Conservation (phyloP, 2,888 invertebrate genomes). For the Monoplex corrugatus region DNA sequence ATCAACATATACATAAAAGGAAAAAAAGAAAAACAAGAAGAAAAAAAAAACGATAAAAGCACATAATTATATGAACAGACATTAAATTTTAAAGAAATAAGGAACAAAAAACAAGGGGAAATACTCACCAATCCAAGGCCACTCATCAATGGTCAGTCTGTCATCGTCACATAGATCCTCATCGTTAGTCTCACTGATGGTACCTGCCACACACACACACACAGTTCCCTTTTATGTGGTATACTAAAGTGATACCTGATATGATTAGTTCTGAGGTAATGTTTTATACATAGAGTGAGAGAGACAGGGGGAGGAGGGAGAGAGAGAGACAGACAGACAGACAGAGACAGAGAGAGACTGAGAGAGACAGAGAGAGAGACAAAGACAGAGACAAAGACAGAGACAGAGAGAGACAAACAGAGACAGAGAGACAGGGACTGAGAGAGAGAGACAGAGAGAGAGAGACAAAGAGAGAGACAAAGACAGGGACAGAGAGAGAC, state of each 20-base stretch:
- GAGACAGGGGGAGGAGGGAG: background rate
- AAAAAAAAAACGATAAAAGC: background rate
- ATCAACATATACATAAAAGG: background rate
- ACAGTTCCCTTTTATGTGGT: too few relatives aligned
- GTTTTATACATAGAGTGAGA: background rate
- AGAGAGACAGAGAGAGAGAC: too few relatives aligned
- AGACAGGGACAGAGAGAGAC: too few relatives aligned
- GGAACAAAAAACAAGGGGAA: background rate
- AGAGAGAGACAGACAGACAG: background rate
- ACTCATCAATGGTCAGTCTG: constrained; percentile 68
- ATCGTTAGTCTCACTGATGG: constrained; percentile 64
- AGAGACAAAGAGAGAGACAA: background rate
- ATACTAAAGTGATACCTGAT: too few relatives aligned
- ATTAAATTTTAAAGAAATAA: background rate
- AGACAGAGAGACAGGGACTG: background rate
- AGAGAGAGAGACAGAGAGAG: background rate
- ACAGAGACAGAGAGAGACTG: background rate
- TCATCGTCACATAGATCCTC: constrained; percentile 72
- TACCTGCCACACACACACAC: constrained; percentile 46
- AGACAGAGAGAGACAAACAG: background rate
- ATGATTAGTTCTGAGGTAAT: background rate
- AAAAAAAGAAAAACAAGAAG: background rate
- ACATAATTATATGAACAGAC: background rate
- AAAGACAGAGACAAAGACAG: background rate
- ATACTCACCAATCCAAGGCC: constrained; percentile 77